phyloP scores from a whole-genome alignment of 2,113 vertebrate genomes.

The Neopipo cinnamomea region DNA sequence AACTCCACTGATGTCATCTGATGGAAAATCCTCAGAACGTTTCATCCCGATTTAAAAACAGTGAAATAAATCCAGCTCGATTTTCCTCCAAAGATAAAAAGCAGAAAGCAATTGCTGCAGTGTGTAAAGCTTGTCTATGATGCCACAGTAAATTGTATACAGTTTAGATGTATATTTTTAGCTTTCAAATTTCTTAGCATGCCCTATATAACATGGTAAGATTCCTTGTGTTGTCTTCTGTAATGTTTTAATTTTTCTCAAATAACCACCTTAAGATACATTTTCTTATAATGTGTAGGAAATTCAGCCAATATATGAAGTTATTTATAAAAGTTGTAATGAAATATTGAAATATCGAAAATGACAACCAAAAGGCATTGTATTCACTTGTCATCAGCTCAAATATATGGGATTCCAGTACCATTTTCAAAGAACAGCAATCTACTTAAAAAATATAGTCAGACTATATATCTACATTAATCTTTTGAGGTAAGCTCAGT shows the following conservation, averaged over 20 bases:
- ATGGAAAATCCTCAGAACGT: conserved; percentile 18
- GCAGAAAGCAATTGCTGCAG: not conserved
- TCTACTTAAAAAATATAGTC: not conserved
- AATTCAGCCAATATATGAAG: not conserved
- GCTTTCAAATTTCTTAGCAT: not conserved
- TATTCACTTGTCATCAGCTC: not conserved
- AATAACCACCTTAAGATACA: not conserved
- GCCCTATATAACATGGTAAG: not conserved
- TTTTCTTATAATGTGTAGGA: not conserved
- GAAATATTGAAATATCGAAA: not conserved
- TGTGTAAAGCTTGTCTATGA: not conserved
- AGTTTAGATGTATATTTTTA: not conserved
- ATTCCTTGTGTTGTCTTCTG: not conserved
- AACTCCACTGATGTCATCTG: not conserved
- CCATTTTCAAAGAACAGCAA: not conserved
- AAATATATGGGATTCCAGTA: not conserved
- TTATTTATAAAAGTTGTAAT: not conserved
- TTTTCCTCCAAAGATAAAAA: not conserved
- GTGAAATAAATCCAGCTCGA: conserved; percentile 15
- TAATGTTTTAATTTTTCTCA: not conserved
- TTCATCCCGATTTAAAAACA: conserved; percentile 40
- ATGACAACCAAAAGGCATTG: not conserved
- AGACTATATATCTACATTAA: not conserved
- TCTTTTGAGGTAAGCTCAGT: not conserved
- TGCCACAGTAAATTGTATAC: not conserved